phyloP scores from a whole-genome alignment of 2,888 invertebrate species.

The Dorcus hopei region DNA sequence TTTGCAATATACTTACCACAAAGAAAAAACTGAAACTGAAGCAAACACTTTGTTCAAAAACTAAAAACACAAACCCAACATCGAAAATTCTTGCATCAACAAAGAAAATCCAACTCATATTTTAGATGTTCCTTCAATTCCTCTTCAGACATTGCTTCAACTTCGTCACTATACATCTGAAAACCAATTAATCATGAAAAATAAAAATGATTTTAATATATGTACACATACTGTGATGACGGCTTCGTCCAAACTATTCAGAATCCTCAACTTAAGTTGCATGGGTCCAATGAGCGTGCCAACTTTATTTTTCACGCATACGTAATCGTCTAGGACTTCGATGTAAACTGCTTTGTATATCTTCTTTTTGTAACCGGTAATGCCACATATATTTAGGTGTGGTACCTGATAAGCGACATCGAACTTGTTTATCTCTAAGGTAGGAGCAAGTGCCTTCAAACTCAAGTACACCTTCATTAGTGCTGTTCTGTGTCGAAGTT shows the following conservation, averaged over 20 bases:
- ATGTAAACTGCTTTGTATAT: conserved; percentile 43
- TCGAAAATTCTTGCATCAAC: conserved; percentile 15
- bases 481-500: conserved; percentile 38
- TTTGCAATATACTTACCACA: neutral
- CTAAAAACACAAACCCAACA: no score
- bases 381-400: conserved; percentile 43
- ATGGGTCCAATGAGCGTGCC: conserved; percentile 45
- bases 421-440: conserved; percentile 34
- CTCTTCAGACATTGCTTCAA: conserved; percentile 32
- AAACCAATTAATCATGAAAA: conserved; percentile 2
- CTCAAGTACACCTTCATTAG: conserved; percentile 34
- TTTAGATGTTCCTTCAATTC: conserved; percentile 36
- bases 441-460: conserved; percentile 29
- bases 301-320: conserved; percentile 42
- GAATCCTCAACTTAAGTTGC: conserved; percentile 48
- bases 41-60: neutral
- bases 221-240: conserved; percentile 42
- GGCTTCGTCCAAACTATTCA: conserved; percentile 42
- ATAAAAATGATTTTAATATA: conserved; percentile 10
- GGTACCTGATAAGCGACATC: conserved; percentile 40
- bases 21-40: neutral
- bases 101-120: conserved; percentile 39
- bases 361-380: conserved; percentile 41
- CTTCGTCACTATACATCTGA: conserved; percentile 30
- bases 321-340: conserved; percentile 49